Evolutionary conservation across 2,113 vertebrate species (phyloP).

Genomic region (Paratilapia polleni): DNA sequence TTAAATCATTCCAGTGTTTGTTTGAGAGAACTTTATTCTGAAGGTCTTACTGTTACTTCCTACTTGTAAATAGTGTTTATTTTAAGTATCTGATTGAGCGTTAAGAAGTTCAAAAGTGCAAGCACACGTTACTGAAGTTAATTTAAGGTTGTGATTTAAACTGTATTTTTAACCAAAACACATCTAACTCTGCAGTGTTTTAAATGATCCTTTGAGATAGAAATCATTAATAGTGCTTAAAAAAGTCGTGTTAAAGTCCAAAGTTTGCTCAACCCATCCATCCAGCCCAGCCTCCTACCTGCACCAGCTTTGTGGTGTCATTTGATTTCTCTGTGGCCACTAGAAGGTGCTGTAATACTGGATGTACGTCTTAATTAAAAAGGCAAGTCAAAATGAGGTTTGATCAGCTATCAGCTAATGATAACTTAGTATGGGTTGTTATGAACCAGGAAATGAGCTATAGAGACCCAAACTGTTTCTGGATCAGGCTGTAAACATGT

Average conservation of each 20-base stretch:
- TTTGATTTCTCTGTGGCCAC: no score
- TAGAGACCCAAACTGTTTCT: no score
- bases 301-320: no score
- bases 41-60: background rate
- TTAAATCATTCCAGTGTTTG: no score
- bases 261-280: background rate
- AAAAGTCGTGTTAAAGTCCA: background rate
- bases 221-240: background rate
- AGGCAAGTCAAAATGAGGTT: no score
- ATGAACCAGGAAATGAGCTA: no score
- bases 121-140: background rate
- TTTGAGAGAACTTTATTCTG: background rate
- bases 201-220: rapidly evolving
- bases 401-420: no score
- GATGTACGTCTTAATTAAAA: no score
- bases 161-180: background rate
- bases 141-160: background rate
- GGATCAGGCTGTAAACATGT: no score
- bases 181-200: background rate
- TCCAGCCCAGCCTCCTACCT: background rate
- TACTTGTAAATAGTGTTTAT: background rate
- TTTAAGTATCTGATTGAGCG: background rate
- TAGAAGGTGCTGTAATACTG: no score
- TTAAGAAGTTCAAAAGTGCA: no score
- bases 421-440: no score